A percentile compares a stretch with the other conserved stretches of the same genome.
phyloP scores from a whole-genome alignment of 53 echinoderm and acorn worm genomes.

The Pentamera pediparva region DNA sequence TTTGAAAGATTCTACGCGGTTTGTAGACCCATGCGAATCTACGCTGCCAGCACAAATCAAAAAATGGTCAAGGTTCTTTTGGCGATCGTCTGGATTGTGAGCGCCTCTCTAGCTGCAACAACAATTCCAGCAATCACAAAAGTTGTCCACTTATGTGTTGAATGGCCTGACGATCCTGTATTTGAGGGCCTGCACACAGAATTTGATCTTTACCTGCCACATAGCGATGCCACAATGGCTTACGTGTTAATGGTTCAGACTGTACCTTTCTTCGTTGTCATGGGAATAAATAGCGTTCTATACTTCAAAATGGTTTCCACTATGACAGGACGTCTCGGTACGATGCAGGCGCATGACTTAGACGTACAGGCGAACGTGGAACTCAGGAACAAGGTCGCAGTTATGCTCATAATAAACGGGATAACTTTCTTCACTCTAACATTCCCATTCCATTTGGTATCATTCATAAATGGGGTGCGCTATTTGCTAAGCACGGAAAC shows the following conservation, averaged over 20 bases:
- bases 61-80: conserved; percentile 44
- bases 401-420: conserved; percentile 73
- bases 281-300: conserved; percentile 63
- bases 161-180: conserved; percentile 56
- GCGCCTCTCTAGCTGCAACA: conserved; percentile 42
- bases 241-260: conserved; percentile 55
- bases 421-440: conserved; percentile 67
- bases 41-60: conserved; percentile 49
- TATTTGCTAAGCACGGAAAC: neutral
- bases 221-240: conserved; percentile 15
- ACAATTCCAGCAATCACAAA: conserved; percentile 46
- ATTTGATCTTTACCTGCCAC: conserved; percentile 34
- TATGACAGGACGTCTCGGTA: conserved; percentile 61
- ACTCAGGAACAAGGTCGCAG: conserved; percentile 70
- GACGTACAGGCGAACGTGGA: conserved; percentile 67
- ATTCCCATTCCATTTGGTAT: conserved; percentile 59
- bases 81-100: conserved; percentile 45
- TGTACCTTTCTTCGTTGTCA: conserved; percentile 73
- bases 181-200: conserved; percentile 23
- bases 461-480: conserved; percentile 9
- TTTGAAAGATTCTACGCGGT: conserved; percentile 75
- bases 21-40: conserved; percentile 66
- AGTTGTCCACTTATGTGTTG: conserved; percentile 23
- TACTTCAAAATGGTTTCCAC: conserved; percentile 70
- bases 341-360: conserved; percentile 63